Evolutionary conservation across 1,140 invertebrate genomes (phyloP).

Genomic region (Lutraria rhynchaena): DNA sequence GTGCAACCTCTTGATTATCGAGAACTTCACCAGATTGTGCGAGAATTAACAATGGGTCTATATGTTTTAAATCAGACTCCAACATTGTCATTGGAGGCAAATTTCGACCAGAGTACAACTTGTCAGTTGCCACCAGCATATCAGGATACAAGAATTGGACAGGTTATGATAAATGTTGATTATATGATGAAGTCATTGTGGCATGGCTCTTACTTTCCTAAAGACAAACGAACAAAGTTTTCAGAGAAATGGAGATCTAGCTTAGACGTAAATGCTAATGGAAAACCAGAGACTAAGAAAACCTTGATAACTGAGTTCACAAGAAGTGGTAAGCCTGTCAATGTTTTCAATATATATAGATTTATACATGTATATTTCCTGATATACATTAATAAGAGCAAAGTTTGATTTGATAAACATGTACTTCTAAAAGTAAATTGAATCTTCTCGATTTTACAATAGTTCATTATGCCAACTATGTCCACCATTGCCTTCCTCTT

Average conservation of each 20-base stretch:
- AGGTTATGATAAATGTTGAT: constrained; percentile 79
- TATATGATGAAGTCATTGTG: constrained; percentile 82
- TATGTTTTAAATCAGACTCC: constrained; percentile 81
- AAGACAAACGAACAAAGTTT: constrained; percentile 82
- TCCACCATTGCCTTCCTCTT: too few species aligned
- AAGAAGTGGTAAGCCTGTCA: constrained; percentile 75
- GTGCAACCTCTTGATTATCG: constrained; percentile 67
- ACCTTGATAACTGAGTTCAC: constrained; percentile 79
- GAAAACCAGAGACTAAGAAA: constrained; percentile 80
- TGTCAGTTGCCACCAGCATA: constrained; percentile 81
- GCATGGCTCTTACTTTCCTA: constrained; percentile 81
- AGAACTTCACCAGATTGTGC: constrained; percentile 81
- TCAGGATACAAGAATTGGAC: constrained; percentile 79
- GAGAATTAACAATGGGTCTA: constrained; percentile 81
- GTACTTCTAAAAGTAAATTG: too few species aligned
- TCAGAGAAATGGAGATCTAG: constrained; percentile 80
- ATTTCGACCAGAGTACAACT: constrained; percentile 79
- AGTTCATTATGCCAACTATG: too few species aligned
- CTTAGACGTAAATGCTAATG: constrained; percentile 78
- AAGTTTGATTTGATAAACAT: too few species aligned
- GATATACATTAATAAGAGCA: too few species aligned
- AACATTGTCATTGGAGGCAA: constrained; percentile 77
- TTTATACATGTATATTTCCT: too few species aligned
- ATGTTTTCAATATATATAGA: too few species aligned
- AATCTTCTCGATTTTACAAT: too few species aligned